phyloP scores from a whole-genome alignment of 2,888 invertebrate genomes.

The Luperina nickerlii region DNA sequence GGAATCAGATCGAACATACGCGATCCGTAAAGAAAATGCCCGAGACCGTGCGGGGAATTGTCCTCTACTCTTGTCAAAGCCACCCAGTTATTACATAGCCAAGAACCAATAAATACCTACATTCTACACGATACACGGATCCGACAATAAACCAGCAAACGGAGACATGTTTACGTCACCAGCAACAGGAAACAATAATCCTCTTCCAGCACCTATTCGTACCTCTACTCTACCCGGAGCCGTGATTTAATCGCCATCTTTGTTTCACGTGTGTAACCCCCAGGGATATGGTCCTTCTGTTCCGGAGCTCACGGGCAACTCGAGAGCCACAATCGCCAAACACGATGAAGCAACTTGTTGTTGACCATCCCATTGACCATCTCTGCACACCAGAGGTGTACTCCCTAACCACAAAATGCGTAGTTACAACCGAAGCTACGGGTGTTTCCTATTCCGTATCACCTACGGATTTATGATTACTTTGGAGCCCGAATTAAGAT shows the following conservation, averaged over 20 bases:
- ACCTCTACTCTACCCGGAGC: neutral
- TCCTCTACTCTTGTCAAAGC: neutral
- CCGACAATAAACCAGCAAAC: slow-evolving; percentile 5
- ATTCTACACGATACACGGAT: neutral
- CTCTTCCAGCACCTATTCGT: slow-evolving; percentile 9
- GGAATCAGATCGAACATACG: too few species aligned
- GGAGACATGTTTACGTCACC: slow-evolving; percentile 28
- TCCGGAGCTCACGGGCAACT: slow-evolving; percentile 5
- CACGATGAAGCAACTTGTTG: neutral
- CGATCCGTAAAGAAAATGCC: too few species aligned
- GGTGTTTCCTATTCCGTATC: too few species aligned
- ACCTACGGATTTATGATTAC: too few species aligned
- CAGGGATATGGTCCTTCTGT: neutral
- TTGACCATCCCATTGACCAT: too few species aligned
- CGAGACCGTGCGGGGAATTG: too few species aligned
- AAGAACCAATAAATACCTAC: slow-evolving; percentile 1
- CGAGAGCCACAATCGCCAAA: neutral
- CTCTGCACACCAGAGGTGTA: neutral
- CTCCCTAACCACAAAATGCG: too few species aligned
- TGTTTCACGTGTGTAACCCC: slow-evolving; percentile 10
- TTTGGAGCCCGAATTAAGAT: too few species aligned
- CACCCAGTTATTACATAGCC: neutral
- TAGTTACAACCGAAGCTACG: too few species aligned
- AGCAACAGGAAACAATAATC: slow-evolving; percentile 39
- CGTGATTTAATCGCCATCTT: slow-evolving; percentile 35